Evolutionary conservation across 2,888 invertebrate species (phyloP).

Genomic region (Habroteleia sp.): DNA sequence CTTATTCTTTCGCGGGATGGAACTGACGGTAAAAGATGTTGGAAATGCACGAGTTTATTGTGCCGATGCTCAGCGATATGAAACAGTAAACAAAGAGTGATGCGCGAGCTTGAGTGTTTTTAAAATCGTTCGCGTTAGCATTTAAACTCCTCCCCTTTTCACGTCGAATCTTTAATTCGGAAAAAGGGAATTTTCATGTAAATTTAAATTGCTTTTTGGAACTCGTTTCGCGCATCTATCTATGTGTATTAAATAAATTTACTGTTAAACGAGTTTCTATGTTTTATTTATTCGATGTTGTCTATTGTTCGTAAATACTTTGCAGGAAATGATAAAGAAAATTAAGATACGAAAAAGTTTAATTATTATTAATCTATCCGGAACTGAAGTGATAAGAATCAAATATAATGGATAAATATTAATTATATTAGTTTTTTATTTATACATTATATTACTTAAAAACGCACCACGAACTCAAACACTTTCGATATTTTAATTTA

Average conservation of each 20-base stretch:
- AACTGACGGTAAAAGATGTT: constrained; percentile 19
- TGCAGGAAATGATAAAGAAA: constrained; percentile 1
- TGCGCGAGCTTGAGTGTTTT: constrained; percentile 14
- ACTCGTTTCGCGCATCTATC: neutral
- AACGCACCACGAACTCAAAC: too few species aligned
- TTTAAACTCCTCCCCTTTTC: constrained; percentile 10
- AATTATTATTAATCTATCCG: too few species aligned
- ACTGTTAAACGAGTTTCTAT: constrained; percentile 9
- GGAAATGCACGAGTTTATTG: constrained; percentile 28
- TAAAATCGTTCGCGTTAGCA: constrained; percentile 21
- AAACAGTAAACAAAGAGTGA: constrained; percentile 33
- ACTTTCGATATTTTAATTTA: too few species aligned
- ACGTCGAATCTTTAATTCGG: neutral
- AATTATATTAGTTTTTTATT: too few species aligned
- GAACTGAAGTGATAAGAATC: too few species aligned
- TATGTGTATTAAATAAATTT: constrained; percentile 12
- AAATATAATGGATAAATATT: too few species aligned
- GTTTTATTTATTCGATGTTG: constrained; percentile 13
- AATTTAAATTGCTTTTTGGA: constrained; percentile 16
- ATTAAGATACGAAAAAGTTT: neutral
- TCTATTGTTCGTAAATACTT: constrained; percentile 4
- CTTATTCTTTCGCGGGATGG: constrained; percentile 25
- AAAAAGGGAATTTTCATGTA: constrained; percentile 13
- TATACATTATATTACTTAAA: too few species aligned
- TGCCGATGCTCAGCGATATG: constrained; percentile 28